These are phyloP conservation scores for Coptotermes formosanus DNA, from an alignment of 1,140 invertebrate species.

Conservation along the genomic window DNA sequence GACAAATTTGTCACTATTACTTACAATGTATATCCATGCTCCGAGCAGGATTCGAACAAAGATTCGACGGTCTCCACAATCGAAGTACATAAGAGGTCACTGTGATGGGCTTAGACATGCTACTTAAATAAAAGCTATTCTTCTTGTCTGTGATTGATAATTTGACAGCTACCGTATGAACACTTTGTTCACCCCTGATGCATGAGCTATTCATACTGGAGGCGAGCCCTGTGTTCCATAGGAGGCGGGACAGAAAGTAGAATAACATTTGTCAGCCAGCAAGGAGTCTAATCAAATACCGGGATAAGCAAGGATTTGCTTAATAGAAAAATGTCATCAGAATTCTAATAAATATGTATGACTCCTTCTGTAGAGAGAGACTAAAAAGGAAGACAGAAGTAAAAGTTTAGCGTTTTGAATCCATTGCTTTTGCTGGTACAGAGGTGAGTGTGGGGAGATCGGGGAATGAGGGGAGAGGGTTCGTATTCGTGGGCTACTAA, in stretches of 20 bases:
- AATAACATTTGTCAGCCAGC: conserved; percentile 16
- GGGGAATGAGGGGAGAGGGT: too few relatives aligned
- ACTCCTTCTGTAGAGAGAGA: not conserved
- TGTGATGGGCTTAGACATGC: too few relatives aligned
- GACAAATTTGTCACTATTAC: too few relatives aligned
- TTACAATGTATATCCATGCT: too few relatives aligned
- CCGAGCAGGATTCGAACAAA: too few relatives aligned
- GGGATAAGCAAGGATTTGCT: conserved; percentile 13
- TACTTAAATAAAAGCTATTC: too few relatives aligned
- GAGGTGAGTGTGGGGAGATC: not conserved
- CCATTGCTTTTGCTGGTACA: not conserved
- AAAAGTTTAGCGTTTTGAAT: conserved; percentile 13
- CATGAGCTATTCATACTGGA: not conserved
- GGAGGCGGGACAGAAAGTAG: not conserved
- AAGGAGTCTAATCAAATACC: not conserved
- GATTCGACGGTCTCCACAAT: too few relatives aligned
- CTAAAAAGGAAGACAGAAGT: not conserved
- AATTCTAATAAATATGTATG: conserved; percentile 18
- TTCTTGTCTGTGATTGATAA: too few relatives aligned
- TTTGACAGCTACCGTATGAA: not conserved
- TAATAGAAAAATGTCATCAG: conserved; percentile 17
- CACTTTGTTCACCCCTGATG: not conserved
- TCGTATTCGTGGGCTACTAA: not conserved
- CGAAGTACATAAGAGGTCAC: too few relatives aligned
- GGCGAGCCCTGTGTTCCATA: not conserved